Conservation (phyloP, 1,140 invertebrate genomes). For the Whitmania pigra region DNA sequence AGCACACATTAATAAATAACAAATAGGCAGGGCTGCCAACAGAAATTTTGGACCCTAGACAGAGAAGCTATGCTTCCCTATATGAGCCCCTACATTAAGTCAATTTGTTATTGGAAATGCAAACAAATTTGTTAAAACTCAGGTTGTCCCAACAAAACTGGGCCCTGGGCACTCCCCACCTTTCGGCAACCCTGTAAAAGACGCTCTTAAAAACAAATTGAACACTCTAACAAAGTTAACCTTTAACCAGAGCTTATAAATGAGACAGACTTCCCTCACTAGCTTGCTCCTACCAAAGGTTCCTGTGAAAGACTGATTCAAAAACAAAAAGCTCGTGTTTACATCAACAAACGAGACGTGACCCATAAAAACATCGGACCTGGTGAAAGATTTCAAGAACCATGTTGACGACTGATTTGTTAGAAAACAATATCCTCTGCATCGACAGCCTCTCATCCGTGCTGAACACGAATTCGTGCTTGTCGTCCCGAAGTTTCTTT, state of each 20-base stretch:
- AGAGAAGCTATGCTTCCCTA: too few relatives aligned
- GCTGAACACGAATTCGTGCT: background rate
- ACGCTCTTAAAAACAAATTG: too few relatives aligned
- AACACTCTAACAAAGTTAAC: background rate
- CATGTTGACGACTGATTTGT: background rate
- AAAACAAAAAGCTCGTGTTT: background rate
- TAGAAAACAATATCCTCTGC: slow-evolving; percentile 1
- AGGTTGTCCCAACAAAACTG: too few relatives aligned
- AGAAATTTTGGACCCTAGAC: too few relatives aligned
- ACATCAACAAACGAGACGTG: background rate
- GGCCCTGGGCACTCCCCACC: too few relatives aligned
- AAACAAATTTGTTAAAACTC: too few relatives aligned
- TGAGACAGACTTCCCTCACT: background rate
- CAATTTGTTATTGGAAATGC: too few relatives aligned
- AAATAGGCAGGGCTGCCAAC: background rate
- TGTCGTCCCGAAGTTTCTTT: background rate
- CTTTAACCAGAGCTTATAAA: slow-evolving; percentile 2
- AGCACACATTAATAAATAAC: background rate
- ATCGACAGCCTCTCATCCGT: background rate
- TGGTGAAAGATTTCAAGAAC: slow-evolving; percentile 6
- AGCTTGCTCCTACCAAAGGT: background rate
- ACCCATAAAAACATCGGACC: background rate
- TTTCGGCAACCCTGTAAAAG: too few relatives aligned
- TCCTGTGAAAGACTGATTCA: background rate
- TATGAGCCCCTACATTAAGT: too few relatives aligned